Conservation (phyloP, 2,888 invertebrate genomes). For the Drosophila lacicola region DNA sequence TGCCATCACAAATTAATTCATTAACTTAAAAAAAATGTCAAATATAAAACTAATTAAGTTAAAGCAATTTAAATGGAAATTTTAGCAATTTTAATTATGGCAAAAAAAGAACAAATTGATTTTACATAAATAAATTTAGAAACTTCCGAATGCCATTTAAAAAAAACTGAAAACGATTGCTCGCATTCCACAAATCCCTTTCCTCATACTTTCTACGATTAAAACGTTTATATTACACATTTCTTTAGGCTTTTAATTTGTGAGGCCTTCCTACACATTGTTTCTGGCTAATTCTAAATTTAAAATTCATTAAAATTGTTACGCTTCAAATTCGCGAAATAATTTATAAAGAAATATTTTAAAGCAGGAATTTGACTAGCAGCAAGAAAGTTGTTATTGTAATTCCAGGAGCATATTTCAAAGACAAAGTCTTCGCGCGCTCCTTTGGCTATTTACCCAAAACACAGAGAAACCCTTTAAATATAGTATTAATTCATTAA, state of each 20-base stretch:
- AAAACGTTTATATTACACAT: not conserved
- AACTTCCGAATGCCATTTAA: too few species aligned
- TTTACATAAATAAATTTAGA: too few species aligned
- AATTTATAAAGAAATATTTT: slow-evolving; percentile 10
- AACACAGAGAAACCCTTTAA: slow-evolving; percentile 7
- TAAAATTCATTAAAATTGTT: slow-evolving; percentile 3
- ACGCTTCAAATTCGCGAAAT: slow-evolving; percentile 7
- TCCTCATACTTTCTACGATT: too few species aligned
- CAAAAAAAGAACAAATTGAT: too few species aligned
- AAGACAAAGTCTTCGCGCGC: not conserved
- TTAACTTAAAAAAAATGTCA: too few species aligned
- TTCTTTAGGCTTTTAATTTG: too few species aligned
- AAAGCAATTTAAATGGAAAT: not conserved
- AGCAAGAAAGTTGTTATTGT: slow-evolving; percentile 7
- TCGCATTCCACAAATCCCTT: too few species aligned
- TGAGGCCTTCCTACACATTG: too few species aligned
- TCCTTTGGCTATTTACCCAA: not conserved
- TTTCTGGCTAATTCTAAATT: not conserved
- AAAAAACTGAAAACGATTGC: too few species aligned
- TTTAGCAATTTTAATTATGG: not conserved
- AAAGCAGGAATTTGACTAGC: slow-evolving; percentile 19
- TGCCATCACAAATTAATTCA: not conserved
- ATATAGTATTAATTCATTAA: slow-evolving; percentile 40
- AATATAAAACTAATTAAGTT: not conserved
- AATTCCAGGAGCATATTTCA: slow-evolving; percentile 3